phyloP scores from a whole-genome alignment of 2,113 vertebrate species.

The Dendropsophus ebraccatus region DNA sequence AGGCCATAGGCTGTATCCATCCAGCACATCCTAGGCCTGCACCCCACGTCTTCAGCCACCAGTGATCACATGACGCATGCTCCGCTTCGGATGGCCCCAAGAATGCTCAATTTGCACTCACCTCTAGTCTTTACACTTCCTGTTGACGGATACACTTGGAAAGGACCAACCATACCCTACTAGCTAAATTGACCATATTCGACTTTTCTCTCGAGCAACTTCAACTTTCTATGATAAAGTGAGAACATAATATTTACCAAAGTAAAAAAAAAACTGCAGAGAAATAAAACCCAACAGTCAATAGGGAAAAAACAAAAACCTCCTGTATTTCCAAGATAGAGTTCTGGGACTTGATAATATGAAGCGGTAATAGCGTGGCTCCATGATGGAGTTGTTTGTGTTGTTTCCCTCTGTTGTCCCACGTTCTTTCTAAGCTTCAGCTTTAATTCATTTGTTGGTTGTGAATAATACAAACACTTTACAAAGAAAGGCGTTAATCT shows the following conservation, averaged over 20 bases:
- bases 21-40: background rate
- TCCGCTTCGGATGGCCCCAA: too few relatives aligned
- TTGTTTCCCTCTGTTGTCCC: background rate
- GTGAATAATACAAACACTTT: conserved; percentile 68
- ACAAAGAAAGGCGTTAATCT: conserved; percentile 70
- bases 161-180: background rate
- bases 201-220: background rate
- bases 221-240: background rate
- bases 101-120: too few relatives aligned
- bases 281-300: background rate
- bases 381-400: background rate
- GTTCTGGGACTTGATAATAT: background rate
- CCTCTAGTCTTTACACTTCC: too few relatives aligned
- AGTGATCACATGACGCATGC: too few relatives aligned
- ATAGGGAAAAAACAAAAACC: background rate
- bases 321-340: conserved; percentile 1
- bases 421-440: conserved; percentile 42
- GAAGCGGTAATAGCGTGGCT: background rate
- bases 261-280: background rate
- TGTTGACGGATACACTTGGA: background rate
- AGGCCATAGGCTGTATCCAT: background rate
- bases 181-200: background rate
- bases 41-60: too few relatives aligned
- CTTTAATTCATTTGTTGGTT: conserved; percentile 63
- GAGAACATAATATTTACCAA: background rate